These are phyloP conservation scores for Chironomus riparius DNA, from an alignment of 2,888 invertebrate species.

Conservation along the genomic window DNA sequence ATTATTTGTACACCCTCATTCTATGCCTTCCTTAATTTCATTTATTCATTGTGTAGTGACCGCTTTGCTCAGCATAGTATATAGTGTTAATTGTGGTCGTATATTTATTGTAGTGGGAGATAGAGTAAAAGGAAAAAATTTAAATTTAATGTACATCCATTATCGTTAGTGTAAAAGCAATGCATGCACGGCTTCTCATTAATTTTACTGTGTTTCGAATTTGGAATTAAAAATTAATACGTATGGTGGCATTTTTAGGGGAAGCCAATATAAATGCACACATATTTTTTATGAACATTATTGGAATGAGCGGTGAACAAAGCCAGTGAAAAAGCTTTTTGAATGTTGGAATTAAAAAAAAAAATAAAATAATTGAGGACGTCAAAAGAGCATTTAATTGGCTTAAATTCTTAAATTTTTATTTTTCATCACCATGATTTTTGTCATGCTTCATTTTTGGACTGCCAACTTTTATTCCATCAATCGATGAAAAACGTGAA, in stretches of 20 bases:
- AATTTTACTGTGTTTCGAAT: neutral
- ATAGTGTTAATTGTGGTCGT: constrained; percentile 3
- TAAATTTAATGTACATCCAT: constrained; percentile 8
- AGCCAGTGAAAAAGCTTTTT: no score
- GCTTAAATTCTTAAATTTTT: neutral
- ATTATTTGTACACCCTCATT: no score
- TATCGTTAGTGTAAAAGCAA: constrained; percentile 3
- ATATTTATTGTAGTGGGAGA: neutral
- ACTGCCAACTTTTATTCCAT: no score
- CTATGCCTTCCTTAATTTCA: neutral
- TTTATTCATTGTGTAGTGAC: neutral
- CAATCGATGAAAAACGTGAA: neutral
- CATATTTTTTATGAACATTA: no score
- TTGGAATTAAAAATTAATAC: neutral
- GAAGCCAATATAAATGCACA: neutral
- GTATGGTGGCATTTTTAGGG: neutral
- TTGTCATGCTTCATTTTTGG: neutral
- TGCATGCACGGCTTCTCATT: neutral
- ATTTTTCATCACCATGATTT: neutral
- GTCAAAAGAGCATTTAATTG: constrained; percentile 4
- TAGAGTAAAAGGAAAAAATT: neutral
- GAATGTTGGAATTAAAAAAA: neutral
- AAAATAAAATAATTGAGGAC: neutral
- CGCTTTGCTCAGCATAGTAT: neutral
- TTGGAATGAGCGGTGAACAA: no score